Evolutionary conservation across 2,888 invertebrate genomes (phyloP).

Genomic region (Pecten maximus): DNA sequence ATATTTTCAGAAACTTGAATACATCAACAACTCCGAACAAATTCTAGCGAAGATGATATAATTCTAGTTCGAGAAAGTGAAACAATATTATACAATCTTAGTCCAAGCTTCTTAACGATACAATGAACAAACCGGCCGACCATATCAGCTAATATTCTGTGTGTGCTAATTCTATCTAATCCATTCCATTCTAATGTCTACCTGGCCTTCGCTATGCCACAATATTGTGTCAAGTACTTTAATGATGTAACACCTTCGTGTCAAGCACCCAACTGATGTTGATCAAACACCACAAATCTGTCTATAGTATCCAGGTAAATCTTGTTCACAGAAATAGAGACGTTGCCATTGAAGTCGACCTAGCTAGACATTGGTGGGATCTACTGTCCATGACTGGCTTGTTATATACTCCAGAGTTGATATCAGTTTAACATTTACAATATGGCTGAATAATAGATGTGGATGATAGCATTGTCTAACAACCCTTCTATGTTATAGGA

Average conservation of each 20-base stretch:
- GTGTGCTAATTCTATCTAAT: not conserved
- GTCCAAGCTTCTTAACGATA: not conserved
- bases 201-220: not conserved
- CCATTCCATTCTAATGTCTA: not conserved
- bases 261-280: slow-evolving; percentile 11
- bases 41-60: not conserved
- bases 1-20: too few relatives aligned
- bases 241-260: slow-evolving; percentile 27
- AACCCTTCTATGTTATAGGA: not conserved
- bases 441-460: not conserved
- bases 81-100: not conserved
- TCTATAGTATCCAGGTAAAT: not conserved
- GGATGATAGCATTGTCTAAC: not conserved
- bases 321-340: not conserved
- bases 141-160: not conserved
- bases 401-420: not conserved
- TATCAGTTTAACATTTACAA: not conserved
- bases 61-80: not conserved
- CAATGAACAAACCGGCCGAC: not conserved
- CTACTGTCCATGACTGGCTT: not conserved
- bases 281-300: slow-evolving; percentile 22
- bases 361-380: not conserved
- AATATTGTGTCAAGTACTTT: slow-evolving; percentile 1
- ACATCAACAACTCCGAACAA: too few relatives aligned
- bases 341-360: not conserved